A percentile compares a stretch with the other conserved stretches of the same genome.
Conservation (phyloP, 2,113 vertebrate genomes). For the Mixornis gularis region DNA sequence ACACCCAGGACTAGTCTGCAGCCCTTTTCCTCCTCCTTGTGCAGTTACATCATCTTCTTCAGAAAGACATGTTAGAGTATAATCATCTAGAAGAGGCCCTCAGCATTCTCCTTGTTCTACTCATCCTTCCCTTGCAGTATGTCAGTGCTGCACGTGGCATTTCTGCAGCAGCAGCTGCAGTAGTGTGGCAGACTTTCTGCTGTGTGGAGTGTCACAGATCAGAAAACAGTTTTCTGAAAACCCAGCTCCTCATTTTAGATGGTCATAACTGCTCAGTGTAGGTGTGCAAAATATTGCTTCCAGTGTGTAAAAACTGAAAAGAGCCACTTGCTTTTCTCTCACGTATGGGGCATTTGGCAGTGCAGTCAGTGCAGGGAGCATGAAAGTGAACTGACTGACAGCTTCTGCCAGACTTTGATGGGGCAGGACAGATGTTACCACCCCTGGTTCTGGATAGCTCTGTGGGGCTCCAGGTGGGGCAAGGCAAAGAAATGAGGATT, state of each 20-base stretch:
- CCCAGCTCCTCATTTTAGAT: not conserved
- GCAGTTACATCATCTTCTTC: not conserved
- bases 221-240: not conserved
- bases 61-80: not conserved
- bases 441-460: not conserved
- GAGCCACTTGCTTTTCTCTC: not conserved
- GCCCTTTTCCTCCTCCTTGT: not conserved
- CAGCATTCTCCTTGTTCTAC: not conserved
- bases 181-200: not conserved
- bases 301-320: not conserved
- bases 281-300: not conserved
- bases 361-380: not conserved
- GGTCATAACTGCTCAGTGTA: not conserved
- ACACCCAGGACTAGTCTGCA: not conserved
- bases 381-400: not conserved
- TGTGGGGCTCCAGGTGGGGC: not conserved
- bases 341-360: not conserved
- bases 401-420: not conserved
- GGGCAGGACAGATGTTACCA: not conserved
- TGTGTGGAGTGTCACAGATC: not conserved
- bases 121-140: not conserved
- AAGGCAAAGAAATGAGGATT: not conserved
- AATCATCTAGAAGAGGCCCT: not conserved
- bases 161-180: not conserved
- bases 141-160: not conserved